These are phyloP conservation scores for Champsocephalus gunnari DNA, from an alignment of 2,797 vertebrate genomes.

Conservation along the genomic window DNA sequence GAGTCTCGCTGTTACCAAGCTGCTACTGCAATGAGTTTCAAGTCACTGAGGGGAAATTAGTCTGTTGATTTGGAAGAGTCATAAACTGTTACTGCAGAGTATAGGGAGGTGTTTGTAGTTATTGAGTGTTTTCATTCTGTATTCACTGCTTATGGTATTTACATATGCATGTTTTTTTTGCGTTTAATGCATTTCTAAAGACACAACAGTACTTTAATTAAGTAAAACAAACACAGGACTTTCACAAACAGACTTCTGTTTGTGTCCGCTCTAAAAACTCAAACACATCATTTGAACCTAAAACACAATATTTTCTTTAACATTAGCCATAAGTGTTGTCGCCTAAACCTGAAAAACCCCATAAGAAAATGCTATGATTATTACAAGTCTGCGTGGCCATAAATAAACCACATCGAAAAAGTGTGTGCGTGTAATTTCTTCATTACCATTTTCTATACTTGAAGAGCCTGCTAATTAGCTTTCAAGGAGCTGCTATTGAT, in stretches of 20 bases:
- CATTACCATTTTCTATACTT: constrained; percentile 56
- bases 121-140: neutral
- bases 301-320: too few relatives aligned
- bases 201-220: too few relatives aligned
- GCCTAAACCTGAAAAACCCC: too few relatives aligned
- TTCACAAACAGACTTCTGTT: too few relatives aligned
- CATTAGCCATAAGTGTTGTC: too few relatives aligned
- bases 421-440: constrained; percentile 27
- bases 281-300: too few relatives aligned
- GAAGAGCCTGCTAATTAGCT: constrained; percentile 69
- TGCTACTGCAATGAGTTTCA: neutral
- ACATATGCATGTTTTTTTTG: neutral
- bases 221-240: too few relatives aligned
- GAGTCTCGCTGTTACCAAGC: neutral
- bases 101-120: neutral
- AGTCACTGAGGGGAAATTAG: neutral
- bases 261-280: too few relatives aligned
- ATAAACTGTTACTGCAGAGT: neutral
- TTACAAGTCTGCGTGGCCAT: neutral
- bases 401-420: neutral
- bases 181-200: too few relatives aligned
- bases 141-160: neutral
- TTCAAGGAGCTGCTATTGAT: constrained; percentile 66
- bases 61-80: neutral
- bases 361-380: neutral